Evolutionary conservation across 2,113 vertebrate species (phyloP).

Genomic region (Chionis minor): DNA sequence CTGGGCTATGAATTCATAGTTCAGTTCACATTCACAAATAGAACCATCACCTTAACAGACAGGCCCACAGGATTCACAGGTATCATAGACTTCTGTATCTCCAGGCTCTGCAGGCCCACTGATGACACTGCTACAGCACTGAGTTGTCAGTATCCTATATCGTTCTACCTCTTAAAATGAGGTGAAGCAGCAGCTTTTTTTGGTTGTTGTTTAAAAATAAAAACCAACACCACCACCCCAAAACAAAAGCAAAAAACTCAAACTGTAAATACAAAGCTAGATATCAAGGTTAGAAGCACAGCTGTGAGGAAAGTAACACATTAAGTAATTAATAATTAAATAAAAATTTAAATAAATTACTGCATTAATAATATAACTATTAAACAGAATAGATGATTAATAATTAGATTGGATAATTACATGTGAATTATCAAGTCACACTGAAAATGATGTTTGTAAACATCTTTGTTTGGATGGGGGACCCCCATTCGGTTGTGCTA

Average conservation of each 20-base stretch:
- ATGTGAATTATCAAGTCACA: not conserved
- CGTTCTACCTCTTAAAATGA: not conserved
- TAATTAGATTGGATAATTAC: not conserved
- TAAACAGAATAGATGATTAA: not conserved
- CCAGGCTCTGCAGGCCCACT: not conserved
- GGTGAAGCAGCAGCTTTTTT: not conserved
- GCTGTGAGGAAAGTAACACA: not conserved
- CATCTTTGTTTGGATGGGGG: not conserved
- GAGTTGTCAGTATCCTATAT: not conserved
- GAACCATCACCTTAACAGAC: not conserved
- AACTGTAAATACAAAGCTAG: not conserved
- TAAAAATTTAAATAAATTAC: too few relatives aligned
- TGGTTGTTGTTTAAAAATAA: not conserved
- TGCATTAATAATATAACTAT: not conserved
- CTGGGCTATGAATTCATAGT: not conserved
- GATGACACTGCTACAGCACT: not conserved
- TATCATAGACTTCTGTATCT: not conserved
- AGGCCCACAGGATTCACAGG: not conserved
- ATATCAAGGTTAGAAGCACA: not conserved
- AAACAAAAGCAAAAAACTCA: not conserved
- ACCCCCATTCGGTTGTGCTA: not conserved
- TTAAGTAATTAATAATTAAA: not conserved
- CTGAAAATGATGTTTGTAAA: not conserved
- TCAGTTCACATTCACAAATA: not conserved
- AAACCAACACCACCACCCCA: not conserved